Base-by-base conservation (phyloP, 2,113 vertebrate genomes). In the Laterallus jamaicensis region DNA sequence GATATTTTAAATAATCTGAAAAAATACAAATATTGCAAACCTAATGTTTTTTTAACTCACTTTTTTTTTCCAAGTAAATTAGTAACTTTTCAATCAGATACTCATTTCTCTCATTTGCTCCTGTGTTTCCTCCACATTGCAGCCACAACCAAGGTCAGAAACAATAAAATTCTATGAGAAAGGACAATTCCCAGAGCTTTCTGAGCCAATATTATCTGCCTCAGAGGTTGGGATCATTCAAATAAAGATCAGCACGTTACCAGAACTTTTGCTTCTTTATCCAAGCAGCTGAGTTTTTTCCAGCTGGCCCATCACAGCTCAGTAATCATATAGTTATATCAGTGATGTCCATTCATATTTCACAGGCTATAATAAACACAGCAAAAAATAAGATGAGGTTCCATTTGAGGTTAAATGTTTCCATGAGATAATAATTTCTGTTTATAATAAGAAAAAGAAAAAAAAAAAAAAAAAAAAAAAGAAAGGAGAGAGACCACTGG, bases 321-420 rank as follows among this genome's bases (percentile, higher is more conserved):
- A 67, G 24, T 40, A 84, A 90, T 88, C 76, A 31, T 28, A 71
- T 44, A 21, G 40, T 63, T 80, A 50, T 89, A 85, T 52, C 92
- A 85, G 91, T 39, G 91, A 88, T 79, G 74, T 78, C 91, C 92
- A 89, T 87, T 95, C 92, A 62, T 94, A 80, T 93, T 93, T 91
- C 92, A 90, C 86, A 89, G 92, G 86, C 95, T 95, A 89, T 85
- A 95, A 95, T 96, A 96, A 96, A 95, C 91, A 91, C 70, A 74
- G 94, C 92, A 96, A 96, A 97, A 47, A 96, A 94, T 96, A 79
- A 94, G 86, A 94, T 52, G 81, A 90, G 93, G 95, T 87, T 95
- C 93, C 83, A 70, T 93, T 75, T 93, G 94, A 97, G 96, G 96
- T 96, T 92, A 96, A 94, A 93, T 94, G 76, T 96, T 96, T 97